Base-by-base conservation (phyloP, 23 tunicate species). In the Styela clava region DNA sequence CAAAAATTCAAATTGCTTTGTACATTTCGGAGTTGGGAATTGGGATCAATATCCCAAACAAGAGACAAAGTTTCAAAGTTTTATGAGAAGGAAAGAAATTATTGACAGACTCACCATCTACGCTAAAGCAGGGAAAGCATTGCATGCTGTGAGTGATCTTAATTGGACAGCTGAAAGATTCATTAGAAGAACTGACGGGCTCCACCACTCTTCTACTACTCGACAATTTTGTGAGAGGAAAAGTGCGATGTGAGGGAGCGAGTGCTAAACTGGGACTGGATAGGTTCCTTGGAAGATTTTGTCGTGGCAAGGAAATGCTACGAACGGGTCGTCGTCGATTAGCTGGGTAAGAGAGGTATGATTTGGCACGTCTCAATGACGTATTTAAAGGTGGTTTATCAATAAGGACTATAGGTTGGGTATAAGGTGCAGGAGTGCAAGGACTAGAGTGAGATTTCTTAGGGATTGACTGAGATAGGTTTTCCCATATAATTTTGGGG, bases 121-220 rank as follows among this genome's bases (percentile, higher is more conserved):
- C 81, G n/a, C 2, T 36, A 76, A 33, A 25, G 65, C 64, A 44
- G 33, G 64, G 81, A 51, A 44, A 76, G 64, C 81, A 52, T 25
- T 36, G 81, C 81, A 76, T 76, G 81, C 81, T 76, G 64, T 64
- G 65, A 76, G 64, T 20, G 44, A 76, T 76, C 81, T 76, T 44
- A 52, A 44, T 44, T 35, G 65, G 26, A 44, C 33, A 76, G 64
- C 29, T 33, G 32, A 44, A n/a, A 76, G 34, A 26, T 22, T 76
- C 65, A 29, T 52, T 76, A 21, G 81, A 1, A 1, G 81, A 36
- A 29, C 62, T 16, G 52, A 76, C 33, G 12, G 81, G 81, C 81
- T 76, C 81, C 33, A 76, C 64, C 29, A 76, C 81, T 26, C 30
- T 27, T 44, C 65, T 22, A 52, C 65, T 52, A 29, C 65, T 76